phyloP scores from a whole-genome alignment of 1,140 invertebrate genomes.

The Trichonephila clavata region DNA sequence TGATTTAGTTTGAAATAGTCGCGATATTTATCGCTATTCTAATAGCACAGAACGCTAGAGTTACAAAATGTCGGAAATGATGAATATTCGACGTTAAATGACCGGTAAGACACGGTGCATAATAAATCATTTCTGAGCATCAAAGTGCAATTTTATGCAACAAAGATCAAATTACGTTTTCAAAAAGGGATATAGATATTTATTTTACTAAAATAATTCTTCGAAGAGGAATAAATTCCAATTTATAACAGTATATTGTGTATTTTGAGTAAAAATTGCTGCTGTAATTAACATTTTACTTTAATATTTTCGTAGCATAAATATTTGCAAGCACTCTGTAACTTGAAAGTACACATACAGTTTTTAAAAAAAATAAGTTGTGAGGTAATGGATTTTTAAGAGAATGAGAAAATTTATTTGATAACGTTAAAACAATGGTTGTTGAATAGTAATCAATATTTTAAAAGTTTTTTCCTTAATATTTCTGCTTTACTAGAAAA shows the following conservation, averaged over 20 bases:
- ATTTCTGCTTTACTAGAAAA: too few relatives aligned
- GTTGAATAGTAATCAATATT: too few relatives aligned
- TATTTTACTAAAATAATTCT: background rate
- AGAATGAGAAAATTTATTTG: too few relatives aligned
- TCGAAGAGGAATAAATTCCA: background rate
- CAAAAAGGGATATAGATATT: background rate
- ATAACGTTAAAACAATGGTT: too few relatives aligned
- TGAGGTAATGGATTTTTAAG: too few relatives aligned
- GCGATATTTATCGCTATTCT: slow-evolving; percentile 9
- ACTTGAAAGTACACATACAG: too few relatives aligned
- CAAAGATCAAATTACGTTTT: background rate
- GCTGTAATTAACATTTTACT: too few relatives aligned
- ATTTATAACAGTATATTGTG: background rate
- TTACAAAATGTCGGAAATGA: background rate
- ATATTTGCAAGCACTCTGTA: too few relatives aligned
- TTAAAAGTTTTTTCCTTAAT: too few relatives aligned
- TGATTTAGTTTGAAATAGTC: background rate
- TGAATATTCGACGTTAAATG: slow-evolving; percentile 24
- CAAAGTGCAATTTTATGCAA: background rate
- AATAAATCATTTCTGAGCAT: background rate
- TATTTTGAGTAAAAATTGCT: too few relatives aligned
- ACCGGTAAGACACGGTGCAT: slow-evolving; percentile 15
- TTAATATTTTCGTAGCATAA: too few relatives aligned
- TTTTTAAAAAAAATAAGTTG: too few relatives aligned
- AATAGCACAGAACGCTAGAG: background rate